These are phyloP conservation scores for Spheniscus mendiculus DNA, from an alignment of 2,113 vertebrate species.

Conservation along the genomic window DNA sequence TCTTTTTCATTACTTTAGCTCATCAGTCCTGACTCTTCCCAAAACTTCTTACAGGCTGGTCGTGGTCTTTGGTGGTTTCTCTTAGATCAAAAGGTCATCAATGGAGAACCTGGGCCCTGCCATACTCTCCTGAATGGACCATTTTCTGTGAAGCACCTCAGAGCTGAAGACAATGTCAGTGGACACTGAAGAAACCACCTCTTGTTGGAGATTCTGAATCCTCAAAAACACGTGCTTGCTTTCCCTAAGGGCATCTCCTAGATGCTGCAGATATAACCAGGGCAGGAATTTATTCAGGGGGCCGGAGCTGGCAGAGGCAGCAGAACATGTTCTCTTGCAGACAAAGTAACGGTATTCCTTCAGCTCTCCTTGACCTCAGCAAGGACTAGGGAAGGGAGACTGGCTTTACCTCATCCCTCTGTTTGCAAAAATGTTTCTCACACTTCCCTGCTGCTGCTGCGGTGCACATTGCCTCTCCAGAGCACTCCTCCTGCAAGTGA, in stretches of 20 bases:
- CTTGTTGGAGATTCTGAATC: background rate
- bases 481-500: background rate
- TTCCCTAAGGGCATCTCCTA: background rate
- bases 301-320: background rate
- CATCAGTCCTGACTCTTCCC: background rate
- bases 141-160: background rate
- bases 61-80: background rate
- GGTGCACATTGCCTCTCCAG: background rate
- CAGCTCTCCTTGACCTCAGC: background rate
- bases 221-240: accelerated
- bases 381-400: background rate
- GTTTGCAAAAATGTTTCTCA: background rate
- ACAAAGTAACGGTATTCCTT: background rate
- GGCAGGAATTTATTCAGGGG: background rate
- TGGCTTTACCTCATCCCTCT: background rate
- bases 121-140: background rate
- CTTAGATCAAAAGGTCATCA: background rate
- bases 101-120: background rate
- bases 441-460: background rate
- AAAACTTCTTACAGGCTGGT: background rate
- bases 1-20: background rate
- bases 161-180: background rate
- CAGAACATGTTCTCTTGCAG: background rate
- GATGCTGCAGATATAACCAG: background rate
- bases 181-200: background rate